A percentile compares a stretch with the other conserved stretches of the same genome.
phyloP scores from a whole-genome alignment of 2,797 vertebrate species.

The Cuculus canorus region DNA sequence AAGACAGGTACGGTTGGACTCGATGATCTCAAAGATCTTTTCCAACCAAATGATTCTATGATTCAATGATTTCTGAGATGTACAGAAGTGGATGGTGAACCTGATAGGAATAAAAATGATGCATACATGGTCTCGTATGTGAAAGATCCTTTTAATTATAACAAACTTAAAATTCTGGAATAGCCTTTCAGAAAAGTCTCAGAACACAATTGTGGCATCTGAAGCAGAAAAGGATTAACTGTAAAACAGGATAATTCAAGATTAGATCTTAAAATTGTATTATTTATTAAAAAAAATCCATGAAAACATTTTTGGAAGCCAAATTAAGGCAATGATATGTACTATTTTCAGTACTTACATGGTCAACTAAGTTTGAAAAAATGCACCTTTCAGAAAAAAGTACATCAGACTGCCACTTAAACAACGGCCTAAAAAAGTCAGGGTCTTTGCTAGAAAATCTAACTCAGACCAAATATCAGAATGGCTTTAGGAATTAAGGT shows the following conservation, averaged over 20 bases:
- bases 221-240: neutral
- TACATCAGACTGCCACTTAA: neutral
- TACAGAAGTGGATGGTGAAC: neutral
- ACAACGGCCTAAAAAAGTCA: neutral
- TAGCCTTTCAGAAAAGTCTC: neutral
- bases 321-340: neutral
- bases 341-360: neutral
- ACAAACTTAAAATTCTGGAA: neutral
- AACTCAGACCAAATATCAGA: neutral
- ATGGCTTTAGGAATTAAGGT: neutral
- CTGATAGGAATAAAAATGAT: neutral
- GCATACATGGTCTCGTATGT: fast-evolving
- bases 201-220: neutral
- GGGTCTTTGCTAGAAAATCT: neutral
- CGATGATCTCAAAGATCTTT: too few relatives aligned
- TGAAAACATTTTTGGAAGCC: neutral
- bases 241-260: neutral
- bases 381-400: neutral
- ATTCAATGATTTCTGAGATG: neutral
- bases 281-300: neutral
- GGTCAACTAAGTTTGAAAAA: neutral
- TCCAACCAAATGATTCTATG: too few relatives aligned
- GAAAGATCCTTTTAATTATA: neutral
- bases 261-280: neutral
- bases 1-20: too few relatives aligned